Evolutionary conservation across 1,140 invertebrate genomes (phyloP).

Genomic region (Dendrolimus kikuchii): DNA sequence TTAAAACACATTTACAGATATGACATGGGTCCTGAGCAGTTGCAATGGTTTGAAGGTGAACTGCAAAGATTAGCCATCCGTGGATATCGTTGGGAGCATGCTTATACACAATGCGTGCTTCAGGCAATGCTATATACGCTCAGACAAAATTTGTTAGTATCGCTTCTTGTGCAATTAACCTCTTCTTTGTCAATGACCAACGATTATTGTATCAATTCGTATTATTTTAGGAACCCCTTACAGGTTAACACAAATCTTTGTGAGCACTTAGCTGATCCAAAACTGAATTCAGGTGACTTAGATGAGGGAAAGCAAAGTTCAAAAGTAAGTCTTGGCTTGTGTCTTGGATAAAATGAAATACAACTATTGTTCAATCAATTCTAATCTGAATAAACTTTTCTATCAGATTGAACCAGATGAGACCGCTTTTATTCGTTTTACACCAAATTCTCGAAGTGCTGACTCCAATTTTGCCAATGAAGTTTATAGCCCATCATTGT

Average conservation of each 20-base stretch:
- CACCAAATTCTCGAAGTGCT: constrained; percentile 78
- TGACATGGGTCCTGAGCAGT: constrained; percentile 75
- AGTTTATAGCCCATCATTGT: constrained; percentile 80
- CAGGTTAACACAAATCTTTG: constrained; percentile 54
- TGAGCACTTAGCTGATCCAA: constrained; percentile 54
- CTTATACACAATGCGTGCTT: constrained; percentile 87
- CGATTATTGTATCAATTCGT: neutral
- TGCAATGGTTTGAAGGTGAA: constrained; percentile 79
- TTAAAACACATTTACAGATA: constrained; percentile 59
- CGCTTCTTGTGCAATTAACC: neutral
- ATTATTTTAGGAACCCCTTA: constrained; percentile 36
- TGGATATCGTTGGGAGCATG: constrained; percentile 86
- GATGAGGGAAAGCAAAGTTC: constrained; percentile 24
- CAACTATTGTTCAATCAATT: neutral
- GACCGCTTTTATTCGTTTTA: constrained; percentile 85
- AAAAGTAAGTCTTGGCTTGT: constrained; percentile 31
- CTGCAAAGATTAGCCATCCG: constrained; percentile 77
- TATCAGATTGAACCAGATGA: constrained; percentile 75
- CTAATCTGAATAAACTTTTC: neutral
- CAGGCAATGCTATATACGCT: constrained; percentile 80
- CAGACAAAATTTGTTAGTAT: constrained; percentile 47
- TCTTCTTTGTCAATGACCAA: too few relatives aligned
- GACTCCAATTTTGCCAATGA: constrained; percentile 82
- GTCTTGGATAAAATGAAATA: constrained; percentile 1
- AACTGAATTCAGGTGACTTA: constrained; percentile 28